Conservation (phyloP, 2,888 invertebrate species). For the Pachliopta kotzebuea region DNA sequence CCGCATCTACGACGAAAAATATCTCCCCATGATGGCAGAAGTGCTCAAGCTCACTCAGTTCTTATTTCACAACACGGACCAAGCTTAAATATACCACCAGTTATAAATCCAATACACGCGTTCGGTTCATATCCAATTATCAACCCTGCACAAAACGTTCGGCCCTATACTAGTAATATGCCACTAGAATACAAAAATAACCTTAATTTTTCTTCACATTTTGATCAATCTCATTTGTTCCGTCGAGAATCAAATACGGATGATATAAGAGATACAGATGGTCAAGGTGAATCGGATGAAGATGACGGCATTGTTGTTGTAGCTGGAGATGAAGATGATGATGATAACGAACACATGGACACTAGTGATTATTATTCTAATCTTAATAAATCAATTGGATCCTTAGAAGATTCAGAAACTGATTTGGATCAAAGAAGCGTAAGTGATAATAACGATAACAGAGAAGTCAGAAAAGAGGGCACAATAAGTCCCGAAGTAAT, state of each 20-base stretch:
- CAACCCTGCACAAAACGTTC: conserved; percentile 84
- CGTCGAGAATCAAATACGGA: conserved; percentile 62
- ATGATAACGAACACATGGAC: conserved; percentile 80
- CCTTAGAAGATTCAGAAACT: conserved; percentile 67
- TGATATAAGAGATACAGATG: conserved; percentile 80
- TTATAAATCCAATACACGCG: conserved; percentile 86
- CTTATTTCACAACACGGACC: conserved; percentile 86
- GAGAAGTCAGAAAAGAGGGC: conserved; percentile 74
- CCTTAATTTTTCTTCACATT: conserved; percentile 56
- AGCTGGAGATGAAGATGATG: conserved; percentile 88
- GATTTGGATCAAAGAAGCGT: conserved; percentile 70
- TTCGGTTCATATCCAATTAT: conserved; percentile 90
- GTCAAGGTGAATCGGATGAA: conserved; percentile 85
- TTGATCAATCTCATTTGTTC: conserved; percentile 61
- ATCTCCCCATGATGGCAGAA: conserved; percentile 95
- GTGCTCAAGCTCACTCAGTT: conserved; percentile 91
- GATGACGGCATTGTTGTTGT: conserved; percentile 90
- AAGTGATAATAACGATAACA: conserved; percentile 63
- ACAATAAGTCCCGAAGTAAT: conserved; percentile 79
- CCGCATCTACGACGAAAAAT: conserved; percentile 96
- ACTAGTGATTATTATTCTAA: conserved; percentile 70
- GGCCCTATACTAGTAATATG: conserved; percentile 76
- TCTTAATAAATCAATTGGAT: conserved; percentile 63
- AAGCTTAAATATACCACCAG: conserved; percentile 83
- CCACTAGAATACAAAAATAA: conserved; percentile 76